Evolutionary conservation across 2,113 vertebrate genomes (phyloP).

Genomic region (Tragelaphus scriptus): DNA sequence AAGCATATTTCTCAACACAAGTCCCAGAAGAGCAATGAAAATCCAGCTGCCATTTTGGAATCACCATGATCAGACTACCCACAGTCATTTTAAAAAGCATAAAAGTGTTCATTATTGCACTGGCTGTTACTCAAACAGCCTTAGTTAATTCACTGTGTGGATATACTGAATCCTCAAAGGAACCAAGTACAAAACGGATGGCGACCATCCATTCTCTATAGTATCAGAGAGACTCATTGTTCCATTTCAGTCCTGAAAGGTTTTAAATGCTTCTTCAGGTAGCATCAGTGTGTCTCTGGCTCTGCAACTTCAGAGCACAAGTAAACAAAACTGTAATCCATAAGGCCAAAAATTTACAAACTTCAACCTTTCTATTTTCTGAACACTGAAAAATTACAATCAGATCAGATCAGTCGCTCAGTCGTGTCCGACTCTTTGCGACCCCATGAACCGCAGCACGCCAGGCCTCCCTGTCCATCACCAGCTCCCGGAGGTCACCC

Average conservation of each 20-base stretch:
- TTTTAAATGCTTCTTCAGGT: not conserved
- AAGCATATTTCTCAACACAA: not conserved
- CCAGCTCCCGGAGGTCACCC: too few relatives aligned
- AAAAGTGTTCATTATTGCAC: slow-evolving; percentile 47
- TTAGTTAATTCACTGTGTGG: slow-evolving; percentile 14
- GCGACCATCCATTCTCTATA: not conserved
- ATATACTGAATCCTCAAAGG: not conserved
- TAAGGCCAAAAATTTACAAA: not conserved
- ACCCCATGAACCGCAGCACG: too few relatives aligned
- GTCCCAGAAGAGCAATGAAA: not conserved
- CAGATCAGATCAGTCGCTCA: too few relatives aligned
- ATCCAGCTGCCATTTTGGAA: not conserved
- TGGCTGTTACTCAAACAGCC: not conserved
- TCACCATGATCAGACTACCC: not conserved
- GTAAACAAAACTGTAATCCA: not conserved
- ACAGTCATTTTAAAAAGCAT: slow-evolving; percentile 27
- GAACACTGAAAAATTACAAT: not conserved
- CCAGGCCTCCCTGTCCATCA: too few relatives aligned
- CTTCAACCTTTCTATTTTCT: not conserved
- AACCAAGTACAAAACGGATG: not conserved
- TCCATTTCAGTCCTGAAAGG: not conserved
- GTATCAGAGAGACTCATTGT: not conserved
- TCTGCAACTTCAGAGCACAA: not conserved
- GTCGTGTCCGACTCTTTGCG: too few relatives aligned
- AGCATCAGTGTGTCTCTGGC: not conserved